Evolutionary conservation across 2,888 invertebrate genomes (phyloP), one percentile per base, ranked within the genome.

Genomic region (Latrodectus elegans): DNA sequence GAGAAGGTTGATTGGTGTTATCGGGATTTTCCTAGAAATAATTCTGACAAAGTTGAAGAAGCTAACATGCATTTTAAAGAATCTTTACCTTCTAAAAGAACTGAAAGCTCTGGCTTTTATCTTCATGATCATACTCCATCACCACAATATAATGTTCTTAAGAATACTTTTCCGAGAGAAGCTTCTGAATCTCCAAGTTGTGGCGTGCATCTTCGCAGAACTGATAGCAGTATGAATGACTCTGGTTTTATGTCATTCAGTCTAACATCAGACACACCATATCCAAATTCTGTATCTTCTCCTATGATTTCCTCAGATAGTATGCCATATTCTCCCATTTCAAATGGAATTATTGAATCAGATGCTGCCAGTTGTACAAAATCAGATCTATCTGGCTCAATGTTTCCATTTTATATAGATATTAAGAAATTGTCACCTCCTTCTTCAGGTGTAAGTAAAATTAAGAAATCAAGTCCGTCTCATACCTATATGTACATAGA

Each of bases 391-490:
- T 82, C 89, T 22, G 84, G 89, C 22, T 88, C 89, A 51, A 85
- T 89, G 85, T 89, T 89, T 73, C 89, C 89, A 12, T 88, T 89
- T 60, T 89, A 88, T 64, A 88, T 89, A 38, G 89, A 89, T 55
- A 88, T 89, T 14, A 84, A 89, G n/a, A 89, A 60, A 52, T 51
- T 88, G 38, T 74, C 88, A 1, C 79, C 88, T 15, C 79, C 85
- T 15, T 73, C 77, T 14, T 68, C 86, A 17, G 70, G 51, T 38
- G 51, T 38, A 10, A 72, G 10, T 3, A 78, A 52, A 70, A 60
- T 68, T 10, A 81, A 78, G 49, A 84, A 84, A 67, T 80, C 77
- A 17, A 80, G 84, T 60, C 83, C 86, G 15, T 53, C 77, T 22
- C 85, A 87, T 68, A 53, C 85, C 14, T 89, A 86, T 64, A 87